Evolutionary conservation across 2,113 vertebrate genomes (phyloP).

Genomic region (Diphyllodes magnificus): DNA sequence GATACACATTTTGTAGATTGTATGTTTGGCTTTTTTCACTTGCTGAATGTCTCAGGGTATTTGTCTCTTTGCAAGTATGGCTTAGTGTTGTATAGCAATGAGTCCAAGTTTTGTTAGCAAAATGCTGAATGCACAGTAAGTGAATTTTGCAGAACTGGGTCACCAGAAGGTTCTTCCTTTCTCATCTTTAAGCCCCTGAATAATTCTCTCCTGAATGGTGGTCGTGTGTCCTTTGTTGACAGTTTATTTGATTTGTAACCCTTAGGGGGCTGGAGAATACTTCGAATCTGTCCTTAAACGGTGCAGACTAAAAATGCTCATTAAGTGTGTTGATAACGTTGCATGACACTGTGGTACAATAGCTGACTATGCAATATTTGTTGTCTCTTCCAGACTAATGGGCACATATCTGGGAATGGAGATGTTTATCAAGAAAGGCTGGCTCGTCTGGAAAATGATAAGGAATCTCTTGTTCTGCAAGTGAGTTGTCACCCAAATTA

Average conservation of each 20-base stretch:
- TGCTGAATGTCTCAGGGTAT: neutral
- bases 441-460: conserved; percentile 90
- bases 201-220: neutral
- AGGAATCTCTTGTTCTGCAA: conserved; percentile 96
- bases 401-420: conserved; percentile 83
- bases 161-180: conserved; percentile 7
- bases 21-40: neutral
- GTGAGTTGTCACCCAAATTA: conserved; percentile 65
- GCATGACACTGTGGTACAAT: neutral
- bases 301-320: neutral
- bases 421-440: conserved; percentile 95
- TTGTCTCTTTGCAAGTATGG: neutral
- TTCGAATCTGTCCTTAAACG: neutral
- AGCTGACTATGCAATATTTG: neutral
- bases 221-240: neutral
- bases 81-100: neutral
- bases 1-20: neutral
- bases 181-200: neutral
- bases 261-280: neutral
- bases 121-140: conserved; percentile 17
- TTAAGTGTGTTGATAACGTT: neutral
- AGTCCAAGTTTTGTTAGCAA: neutral
- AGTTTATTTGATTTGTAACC: neutral
- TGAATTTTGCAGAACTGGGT: conserved; percentile 11
- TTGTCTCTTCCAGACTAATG: conserved; percentile 83